A percentile compares a stretch with the other conserved stretches of the same genome.
These are phyloP conservation scores for Hepsetus odoe DNA, from an alignment of 2,113 vertebrate genomes.

Conservation along the genomic window DNA sequence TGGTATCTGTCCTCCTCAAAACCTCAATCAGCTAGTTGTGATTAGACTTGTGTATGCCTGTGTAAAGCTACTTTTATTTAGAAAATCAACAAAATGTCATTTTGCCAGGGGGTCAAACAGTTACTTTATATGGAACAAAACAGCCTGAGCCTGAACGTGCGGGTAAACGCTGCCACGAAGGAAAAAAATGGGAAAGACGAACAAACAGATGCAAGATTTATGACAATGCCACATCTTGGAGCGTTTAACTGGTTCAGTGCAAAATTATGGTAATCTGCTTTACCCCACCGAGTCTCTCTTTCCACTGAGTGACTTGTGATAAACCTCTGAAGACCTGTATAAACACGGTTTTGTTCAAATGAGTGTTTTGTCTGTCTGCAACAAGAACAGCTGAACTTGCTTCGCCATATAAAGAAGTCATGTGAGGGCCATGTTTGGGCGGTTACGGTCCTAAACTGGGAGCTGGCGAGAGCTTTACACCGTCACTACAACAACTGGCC, in stretches of 20 bases:
- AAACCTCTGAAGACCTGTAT: neutral
- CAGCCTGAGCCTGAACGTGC: neutral
- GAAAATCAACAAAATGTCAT: too few species aligned
- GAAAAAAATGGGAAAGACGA: neutral
- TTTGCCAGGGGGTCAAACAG: too few species aligned
- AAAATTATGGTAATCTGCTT: neutral
- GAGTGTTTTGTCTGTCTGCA: conserved; percentile 15
- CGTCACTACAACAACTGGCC: neutral
- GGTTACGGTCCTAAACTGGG: neutral
- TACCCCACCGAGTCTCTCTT: neutral
- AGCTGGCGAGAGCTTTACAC: neutral
- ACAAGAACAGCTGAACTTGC: neutral
- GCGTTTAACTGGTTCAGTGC: neutral
- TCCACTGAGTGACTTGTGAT: neutral
- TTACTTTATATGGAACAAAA: too few species aligned
- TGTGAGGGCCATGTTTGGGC: neutral
- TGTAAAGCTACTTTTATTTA: too few species aligned
- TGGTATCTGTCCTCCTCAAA: too few species aligned
- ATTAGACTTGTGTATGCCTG: too few species aligned
- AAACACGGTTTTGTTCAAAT: neutral
- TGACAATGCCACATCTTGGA: neutral
- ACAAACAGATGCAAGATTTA: neutral
- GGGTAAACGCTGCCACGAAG: too few species aligned
- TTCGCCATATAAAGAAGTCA: neutral
- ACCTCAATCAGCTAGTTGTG: too few species aligned